phyloP scores from a whole-genome alignment of 23 tunicate species.

The Styela clava region DNA sequence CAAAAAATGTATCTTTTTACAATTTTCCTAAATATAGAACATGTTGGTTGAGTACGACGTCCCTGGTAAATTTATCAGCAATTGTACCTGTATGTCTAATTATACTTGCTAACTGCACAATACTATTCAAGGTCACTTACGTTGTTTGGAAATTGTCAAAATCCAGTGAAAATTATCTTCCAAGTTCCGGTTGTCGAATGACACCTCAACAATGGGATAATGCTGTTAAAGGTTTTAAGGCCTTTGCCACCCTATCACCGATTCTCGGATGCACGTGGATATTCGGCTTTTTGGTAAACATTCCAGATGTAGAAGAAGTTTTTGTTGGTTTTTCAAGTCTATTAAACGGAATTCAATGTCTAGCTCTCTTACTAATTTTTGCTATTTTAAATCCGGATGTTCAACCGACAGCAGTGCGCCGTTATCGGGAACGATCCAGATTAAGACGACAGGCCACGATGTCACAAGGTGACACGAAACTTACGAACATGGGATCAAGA shows the following conservation, averaged over 20 bases:
- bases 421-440: background rate
- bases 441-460: background rate
- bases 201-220: background rate
- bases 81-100: constrained; percentile 3
- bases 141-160: background rate
- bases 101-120: background rate
- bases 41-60: constrained; percentile 3
- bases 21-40: background rate
- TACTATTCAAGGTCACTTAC: background rate
- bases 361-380: background rate
- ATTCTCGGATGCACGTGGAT: background rate
- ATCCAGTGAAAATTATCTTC: background rate
- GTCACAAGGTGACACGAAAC: background rate
- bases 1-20: background rate
- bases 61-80: background rate
- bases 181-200: background rate
- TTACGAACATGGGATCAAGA: background rate
- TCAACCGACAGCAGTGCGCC: background rate
- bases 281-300: background rate
- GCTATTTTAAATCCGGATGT: background rate
- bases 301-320: background rate
- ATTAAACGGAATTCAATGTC: background rate
- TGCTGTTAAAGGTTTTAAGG: background rate
- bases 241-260: background rate
- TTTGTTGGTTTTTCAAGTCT: background rate